Base-by-base conservation (phyloP, 2,113 vertebrate species). In the Psophia crepitans region DNA sequence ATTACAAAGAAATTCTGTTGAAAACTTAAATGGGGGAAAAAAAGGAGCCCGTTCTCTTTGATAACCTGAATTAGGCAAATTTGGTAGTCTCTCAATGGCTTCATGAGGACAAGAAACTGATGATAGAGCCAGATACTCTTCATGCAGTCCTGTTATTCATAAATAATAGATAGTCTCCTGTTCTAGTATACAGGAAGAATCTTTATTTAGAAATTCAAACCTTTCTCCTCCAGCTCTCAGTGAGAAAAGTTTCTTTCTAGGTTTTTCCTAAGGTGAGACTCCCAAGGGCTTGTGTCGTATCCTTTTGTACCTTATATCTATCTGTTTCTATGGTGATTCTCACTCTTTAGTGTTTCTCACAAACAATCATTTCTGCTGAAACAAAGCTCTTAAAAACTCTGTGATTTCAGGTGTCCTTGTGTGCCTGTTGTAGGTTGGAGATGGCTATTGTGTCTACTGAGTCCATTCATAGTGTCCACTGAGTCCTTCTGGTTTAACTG, bases 171-270 rank as follows among this genome's bases (percentile, higher is more conserved):
- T 69, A 49, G 12, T 81, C 74, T 87, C 39, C 51, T 10, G 49
- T 90, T 93, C 68, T 33, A 60, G 35, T 79, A 44, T 71, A 89
- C 33, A 35, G 35, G 35, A 89, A 89, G 53, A 82, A 53, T 89
- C 78, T 94, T 91, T 94, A 68, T 89, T 91, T 86, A 75, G 65
- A 96, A 94, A 87, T 79, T 87, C 81, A 95, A 93, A 33, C 46
- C 19, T 89, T 26, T 88, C 28, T 92, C 28, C 65, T 84, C 37
- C 58, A 66, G 33, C 27, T 84, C 33, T 91, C 56, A 5, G 4
- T 79, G 46, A 80, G 37, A 86, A 95, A 82, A 84, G 41, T 95
- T 93, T 70, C 49, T 87, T 81, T 81, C 84, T 84, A 71, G 33
- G n/a, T 75, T 94, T 89, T 27, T 94, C 32, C 51, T 70, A 51